phyloP scores from a whole-genome alignment of 2,113 vertebrate species.

The Brachionichthys hirsutus region DNA sequence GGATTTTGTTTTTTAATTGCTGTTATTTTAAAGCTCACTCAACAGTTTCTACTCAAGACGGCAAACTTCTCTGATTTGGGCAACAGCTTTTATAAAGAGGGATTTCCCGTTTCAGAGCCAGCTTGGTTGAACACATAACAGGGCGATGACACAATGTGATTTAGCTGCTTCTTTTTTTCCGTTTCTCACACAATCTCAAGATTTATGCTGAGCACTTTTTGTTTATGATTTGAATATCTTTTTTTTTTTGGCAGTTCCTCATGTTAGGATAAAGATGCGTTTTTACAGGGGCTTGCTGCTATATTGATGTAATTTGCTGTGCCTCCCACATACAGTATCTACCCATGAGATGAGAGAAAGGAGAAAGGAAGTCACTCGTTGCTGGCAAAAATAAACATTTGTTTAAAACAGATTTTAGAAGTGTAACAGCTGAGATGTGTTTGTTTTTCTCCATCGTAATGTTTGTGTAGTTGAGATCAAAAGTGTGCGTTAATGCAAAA shows the following conservation, averaged over 20 bases:
- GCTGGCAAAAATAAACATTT: too few species aligned
- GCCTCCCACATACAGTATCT: not conserved
- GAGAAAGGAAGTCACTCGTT: not conserved
- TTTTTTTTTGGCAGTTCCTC: conserved; percentile 12
- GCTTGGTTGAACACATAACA: conserved; percentile 11
- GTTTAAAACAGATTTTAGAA: too few species aligned
- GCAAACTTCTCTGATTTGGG: not conserved
- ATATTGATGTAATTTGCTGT: not conserved
- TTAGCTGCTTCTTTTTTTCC: not conserved
- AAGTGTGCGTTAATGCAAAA: too few species aligned
- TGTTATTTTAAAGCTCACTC: not conserved
- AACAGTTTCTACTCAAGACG: not conserved
- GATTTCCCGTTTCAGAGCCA: conserved; percentile 4
- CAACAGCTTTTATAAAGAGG: not conserved
- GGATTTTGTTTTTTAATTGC: too few species aligned
- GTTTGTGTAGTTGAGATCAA: too few species aligned
- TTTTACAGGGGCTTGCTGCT: conserved; percentile 19
- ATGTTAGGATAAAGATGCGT: not conserved
- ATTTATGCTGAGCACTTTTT: conserved; percentile 48
- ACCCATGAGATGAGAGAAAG: not conserved
- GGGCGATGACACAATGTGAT: not conserved
- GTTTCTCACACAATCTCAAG: conserved; percentile 15
- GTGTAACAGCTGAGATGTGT: too few species aligned
- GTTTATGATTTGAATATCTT: conserved; percentile 19
- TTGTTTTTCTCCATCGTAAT: too few species aligned